Evolutionary conservation across 2,888 invertebrate genomes (phyloP), one percentile per base, ranked within the genome.

Genomic region (Molorchus minor): DNA sequence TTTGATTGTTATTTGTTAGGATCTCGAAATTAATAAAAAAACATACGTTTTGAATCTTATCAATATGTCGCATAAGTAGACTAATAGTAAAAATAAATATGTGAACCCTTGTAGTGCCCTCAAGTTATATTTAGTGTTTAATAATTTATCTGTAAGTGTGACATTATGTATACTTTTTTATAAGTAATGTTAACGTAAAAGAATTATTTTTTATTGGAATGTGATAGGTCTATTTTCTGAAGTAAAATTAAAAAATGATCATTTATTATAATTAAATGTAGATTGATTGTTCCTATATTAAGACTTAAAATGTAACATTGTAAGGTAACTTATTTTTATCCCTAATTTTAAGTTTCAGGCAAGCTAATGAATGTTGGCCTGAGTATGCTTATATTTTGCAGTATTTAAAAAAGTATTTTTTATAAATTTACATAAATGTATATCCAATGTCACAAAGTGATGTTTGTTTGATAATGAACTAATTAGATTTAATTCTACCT

Each of bases 401-500:
- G 69, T 69, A 69, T 69, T 69, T 56, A 38, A 55, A n/a, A 56
- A 57, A 67, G 67, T 67, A 67, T 69, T 69, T n/a, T 66, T 66
- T 64, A 56, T 56, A 64, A 30, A 41, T 53, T 47, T 13, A 53
- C 52, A 53, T 53, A 46, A 58, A 51, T 53, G 38, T 30, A 38
- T 17, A 35, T 56, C 30, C 33, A 51, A 17, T 51, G 21, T 38
- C 16, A 17, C 13, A 40, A 57, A 46, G 57, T 57, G 52, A 57
- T 57, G 52, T 45, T 19, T 44, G 25, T 33, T 17, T 51, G 44
- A 41, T 52, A 52, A 58, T 45, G 25, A 40, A 49, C 35, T 54
- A 55, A 35, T 54, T 38, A 33, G 33, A 17, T 16, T n/a, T 41
- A 15, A 41, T 10, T 15, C 13, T 47, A 36, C 19, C 40, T 52